Conservation (phyloP, 2,797 vertebrate genomes). For the Melanotaenia maccullochi region DNA sequence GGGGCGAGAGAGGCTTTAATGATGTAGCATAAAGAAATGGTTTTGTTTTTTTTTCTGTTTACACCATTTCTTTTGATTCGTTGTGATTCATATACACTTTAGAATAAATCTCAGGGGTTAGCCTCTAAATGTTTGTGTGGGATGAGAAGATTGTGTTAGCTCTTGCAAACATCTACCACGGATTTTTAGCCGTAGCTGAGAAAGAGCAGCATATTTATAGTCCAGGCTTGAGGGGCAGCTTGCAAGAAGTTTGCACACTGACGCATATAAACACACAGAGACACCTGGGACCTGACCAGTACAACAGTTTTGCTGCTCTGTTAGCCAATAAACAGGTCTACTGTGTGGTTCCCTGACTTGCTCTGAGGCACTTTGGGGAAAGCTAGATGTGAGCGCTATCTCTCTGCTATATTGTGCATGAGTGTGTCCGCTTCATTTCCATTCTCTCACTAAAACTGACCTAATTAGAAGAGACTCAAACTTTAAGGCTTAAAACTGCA, state of each 20-base stretch:
- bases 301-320: conserved; percentile 13
- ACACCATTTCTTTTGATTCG: too few relatives aligned
- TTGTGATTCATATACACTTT: too few relatives aligned
- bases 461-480: conserved; percentile 32
- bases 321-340: conserved; percentile 32
- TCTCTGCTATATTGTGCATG: conserved; percentile 8
- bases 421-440: background rate
- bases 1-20: background rate
- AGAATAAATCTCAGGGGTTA: too few relatives aligned
- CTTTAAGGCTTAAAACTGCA: conserved; percentile 17
- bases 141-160: background rate
- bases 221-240: conserved; percentile 20
- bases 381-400: background rate
- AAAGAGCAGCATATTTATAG: conserved; percentile 50
- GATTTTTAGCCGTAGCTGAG: conserved; percentile 3
- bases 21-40: background rate
- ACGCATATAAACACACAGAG: conserved; percentile 16
- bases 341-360: conserved; percentile 21
- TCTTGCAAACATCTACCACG: background rate
- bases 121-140: too few relatives aligned
- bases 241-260: conserved; percentile 35
- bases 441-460: conserved; percentile 2
- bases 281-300: conserved; percentile 44
- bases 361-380: conserved; percentile 15
- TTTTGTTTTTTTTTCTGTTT: too few relatives aligned